Base-by-base conservation (phyloP, 30 jellyfish, hydroid and myxozoan species). In the Aurelia sp. region DNA sequence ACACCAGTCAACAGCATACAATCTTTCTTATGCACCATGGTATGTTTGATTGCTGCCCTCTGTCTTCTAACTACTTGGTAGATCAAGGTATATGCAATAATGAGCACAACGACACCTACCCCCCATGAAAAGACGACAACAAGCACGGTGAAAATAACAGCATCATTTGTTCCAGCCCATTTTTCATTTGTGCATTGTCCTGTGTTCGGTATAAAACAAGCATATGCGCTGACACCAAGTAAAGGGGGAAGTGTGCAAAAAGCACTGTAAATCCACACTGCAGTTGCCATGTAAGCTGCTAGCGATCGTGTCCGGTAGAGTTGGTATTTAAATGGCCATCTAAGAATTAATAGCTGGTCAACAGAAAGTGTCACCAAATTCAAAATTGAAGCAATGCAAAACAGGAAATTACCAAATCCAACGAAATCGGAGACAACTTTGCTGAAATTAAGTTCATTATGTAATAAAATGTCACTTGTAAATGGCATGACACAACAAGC, bases 371-470 rank as follows among this genome's bases (percentile, higher is more conserved):
- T 58, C 24, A 70, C 74, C 58, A 83, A 80, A 41, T 72, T 83
- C 21, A 83, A 51, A 4, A 83, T 83, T 33, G 92, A 83, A 13
- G 87, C 86, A 69, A 83, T 83, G 86, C 92, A 83, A 70, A 83
- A 83, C 6, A 70, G 40, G 62, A 83, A 83, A 47, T 83, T 83
- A 18, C 72, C 20, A 73, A 83, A 83, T 5, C 87, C 92, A 9
- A 55, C 40, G 68, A 81, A 81, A 3, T 11, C 24, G 55, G 69
- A 68, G 13, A 67, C 15, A 24, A 30, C 38, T 13, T 68, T 16
- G 21, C 69, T 48, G 65, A 60, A 63, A 21, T 55, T 74, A 3
- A 81, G 47, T 35, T 81, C 52, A 27, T 62, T 79, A 21, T 20
- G 16, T 4, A 83, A 12, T 18, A 83, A 69, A 3, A 44, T 44